phyloP scores from a whole-genome alignment of 2,888 invertebrate species.

The Oscheius sp. region DNA sequence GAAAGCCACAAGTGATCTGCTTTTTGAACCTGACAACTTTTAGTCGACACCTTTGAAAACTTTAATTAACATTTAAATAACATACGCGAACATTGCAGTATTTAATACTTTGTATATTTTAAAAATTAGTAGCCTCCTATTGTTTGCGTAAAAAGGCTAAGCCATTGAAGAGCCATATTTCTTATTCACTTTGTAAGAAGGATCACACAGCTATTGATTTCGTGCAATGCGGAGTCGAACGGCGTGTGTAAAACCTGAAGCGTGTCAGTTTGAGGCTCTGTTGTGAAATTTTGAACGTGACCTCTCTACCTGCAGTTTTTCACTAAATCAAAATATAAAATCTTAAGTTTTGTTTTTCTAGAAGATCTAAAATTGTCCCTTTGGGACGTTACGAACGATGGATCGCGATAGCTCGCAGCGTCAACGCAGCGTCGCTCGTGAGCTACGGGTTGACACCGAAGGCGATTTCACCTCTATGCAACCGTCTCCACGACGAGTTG shows the following conservation, averaged over 20 bases:
- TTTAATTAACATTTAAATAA: no score
- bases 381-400: slow-evolving; percentile 27
- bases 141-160: no score
- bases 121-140: no score
- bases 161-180: neutral
- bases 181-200: neutral
- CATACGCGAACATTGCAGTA: no score
- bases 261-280: neutral
- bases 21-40: no score
- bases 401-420: slow-evolving; percentile 26
- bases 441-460: slow-evolving; percentile 29
- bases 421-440: slow-evolving; percentile 19
- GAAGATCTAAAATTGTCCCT: neutral
- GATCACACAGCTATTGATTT: slow-evolving; percentile 16
- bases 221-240: slow-evolving; percentile 3
- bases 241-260: slow-evolving; percentile 2
- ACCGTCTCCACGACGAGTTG: slow-evolving; percentile 32
- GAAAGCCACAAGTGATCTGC: neutral
- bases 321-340: neutral
- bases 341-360: neutral
- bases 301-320: neutral
- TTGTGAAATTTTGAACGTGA: neutral
- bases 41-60: no score
- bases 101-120: neutral
- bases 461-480: slow-evolving; percentile 27